Base-by-base conservation (phyloP, 2,888 invertebrate genomes). In the Cremastinae sp. region DNA sequence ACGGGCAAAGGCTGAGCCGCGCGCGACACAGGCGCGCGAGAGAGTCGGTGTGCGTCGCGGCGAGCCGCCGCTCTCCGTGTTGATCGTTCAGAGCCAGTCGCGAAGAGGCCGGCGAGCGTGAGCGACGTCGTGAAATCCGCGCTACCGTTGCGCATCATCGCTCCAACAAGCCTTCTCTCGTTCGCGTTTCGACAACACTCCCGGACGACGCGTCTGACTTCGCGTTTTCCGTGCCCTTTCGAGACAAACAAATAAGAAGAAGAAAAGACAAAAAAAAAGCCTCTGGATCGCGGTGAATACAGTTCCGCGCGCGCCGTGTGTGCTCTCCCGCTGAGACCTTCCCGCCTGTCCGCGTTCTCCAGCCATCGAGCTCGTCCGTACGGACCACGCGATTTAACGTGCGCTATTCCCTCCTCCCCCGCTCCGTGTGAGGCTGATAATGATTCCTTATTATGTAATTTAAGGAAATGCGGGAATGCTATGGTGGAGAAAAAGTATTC, bases 401-500 rank as follows among this genome's bases (percentile, higher is more conserved):
- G 61, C 18, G 74, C 56, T 64, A 68, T 58, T 53, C 49, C 43
- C 43, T 20, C 64, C n/a, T n/a, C n/a, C n/a, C n/a, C n/a, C n/a
- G n/a, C n/a, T n/a, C n/a, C n/a, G n/a, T n/a, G 68, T 56, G 68
- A 64, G 38, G 49, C 62, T 9, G 56, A 80, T 80, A 74, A 85
- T 82, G 82, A 80, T 81, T 80, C 54, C 72, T 80, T 74, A 78
- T 84, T 84, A 86, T 79, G 78, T 84, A 85, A 86, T 82, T 84
- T 80, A 49, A 68, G 58, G 64, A 79, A 51, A 76, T 84, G 82
- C 82, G 78, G 80, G 82, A 84, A 83, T 87, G 85, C 82, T 87
- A 84, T 85, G 87, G 81, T 85, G 78, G 80, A 84, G 82, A 84
- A 86, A 83, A 84, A 80, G 80, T 81, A 84, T 79, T 69, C 80